A percentile compares a stretch with the other conserved stretches of the same genome.
These are phyloP conservation scores for Macheiramphus alcinus DNA, from an alignment of 2,113 vertebrate genomes.

Conservation along the genomic window DNA sequence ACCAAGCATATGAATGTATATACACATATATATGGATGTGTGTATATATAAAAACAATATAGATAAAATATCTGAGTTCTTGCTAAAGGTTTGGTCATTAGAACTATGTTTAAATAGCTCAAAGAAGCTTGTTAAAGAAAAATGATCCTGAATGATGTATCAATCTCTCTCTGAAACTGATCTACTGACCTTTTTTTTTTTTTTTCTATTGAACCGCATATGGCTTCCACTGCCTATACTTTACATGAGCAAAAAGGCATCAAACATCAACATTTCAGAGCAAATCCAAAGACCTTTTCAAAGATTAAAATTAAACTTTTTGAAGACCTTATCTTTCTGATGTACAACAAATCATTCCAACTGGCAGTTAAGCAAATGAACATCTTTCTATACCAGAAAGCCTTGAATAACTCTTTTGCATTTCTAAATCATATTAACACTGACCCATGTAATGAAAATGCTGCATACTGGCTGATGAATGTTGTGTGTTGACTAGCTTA, in stretches of 20 bases:
- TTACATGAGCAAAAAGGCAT: not conserved
- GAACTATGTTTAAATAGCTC: not conserved
- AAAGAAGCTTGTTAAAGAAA: not conserved
- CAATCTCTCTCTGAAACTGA: not conserved
- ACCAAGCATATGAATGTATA: not conserved
- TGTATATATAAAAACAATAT: not conserved
- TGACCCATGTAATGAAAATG: not conserved
- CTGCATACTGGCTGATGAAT: constrained; percentile 5
- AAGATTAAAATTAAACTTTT: not conserved
- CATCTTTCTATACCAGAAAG: not conserved
- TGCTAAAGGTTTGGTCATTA: not conserved
- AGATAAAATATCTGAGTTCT: not conserved
- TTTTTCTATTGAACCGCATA: not conserved
- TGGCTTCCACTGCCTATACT: not conserved
- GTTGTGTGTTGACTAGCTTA: constrained; percentile 33
- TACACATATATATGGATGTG: not conserved
- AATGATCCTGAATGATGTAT: not conserved
- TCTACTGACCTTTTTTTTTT: not conserved
- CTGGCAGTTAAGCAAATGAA: not conserved
- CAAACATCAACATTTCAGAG: not conserved
- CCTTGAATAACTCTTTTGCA: not conserved
- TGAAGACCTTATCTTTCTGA: not conserved
- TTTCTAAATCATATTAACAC: constrained; percentile 48
- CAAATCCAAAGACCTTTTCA: not conserved
- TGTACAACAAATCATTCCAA: not conserved